phyloP scores from a whole-genome alignment of 2,888 invertebrate genomes.

The Pammene aurita region DNA sequence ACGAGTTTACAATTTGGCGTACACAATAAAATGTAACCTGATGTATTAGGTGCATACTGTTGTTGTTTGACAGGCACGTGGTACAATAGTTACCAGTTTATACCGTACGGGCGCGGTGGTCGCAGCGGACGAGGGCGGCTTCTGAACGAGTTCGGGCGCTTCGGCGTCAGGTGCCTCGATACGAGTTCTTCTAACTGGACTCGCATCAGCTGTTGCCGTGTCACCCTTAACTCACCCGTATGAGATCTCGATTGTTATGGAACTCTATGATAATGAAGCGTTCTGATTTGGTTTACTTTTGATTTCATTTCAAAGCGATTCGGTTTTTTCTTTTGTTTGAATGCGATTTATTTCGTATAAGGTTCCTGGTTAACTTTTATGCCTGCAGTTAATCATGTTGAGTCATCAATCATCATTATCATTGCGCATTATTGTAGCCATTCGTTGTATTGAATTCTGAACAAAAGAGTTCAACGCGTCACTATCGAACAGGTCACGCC shows the following conservation, averaged over 20 bases:
- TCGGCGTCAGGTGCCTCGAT: conserved; percentile 79
- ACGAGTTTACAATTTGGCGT: conserved; percentile 30
- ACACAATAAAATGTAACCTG: conserved; percentile 33
- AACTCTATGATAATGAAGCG: not conserved
- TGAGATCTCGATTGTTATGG: conserved; percentile 24
- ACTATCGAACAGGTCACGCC: conserved; percentile 49
- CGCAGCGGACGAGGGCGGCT: conserved; percentile 65
- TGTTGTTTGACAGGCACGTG: conserved; percentile 77
- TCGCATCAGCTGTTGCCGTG: conserved; percentile 75
- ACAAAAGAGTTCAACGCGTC: conserved; percentile 40
- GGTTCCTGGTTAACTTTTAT: not conserved
- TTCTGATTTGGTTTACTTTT: not conserved
- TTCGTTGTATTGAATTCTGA: not conserved
- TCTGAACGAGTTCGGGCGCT: conserved; percentile 80
- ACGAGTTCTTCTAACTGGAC: conserved; percentile 82
- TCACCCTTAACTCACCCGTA: conserved; percentile 52
- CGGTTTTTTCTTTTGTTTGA: not conserved
- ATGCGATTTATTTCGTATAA: not conserved
- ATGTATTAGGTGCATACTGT: conserved; percentile 46
- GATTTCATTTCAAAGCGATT: not conserved
- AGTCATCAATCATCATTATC: not conserved
- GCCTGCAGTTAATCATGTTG: not conserved
- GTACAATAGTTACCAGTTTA: conserved; percentile 76
- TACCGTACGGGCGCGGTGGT: conserved; percentile 70
- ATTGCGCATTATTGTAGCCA: not conserved